A percentile compares a stretch with the other conserved stretches of the same genome.
These are phyloP conservation scores for Rhinophrynus dorsalis DNA, from an alignment of 2,797 vertebrate genomes.

Conservation along the genomic window DNA sequence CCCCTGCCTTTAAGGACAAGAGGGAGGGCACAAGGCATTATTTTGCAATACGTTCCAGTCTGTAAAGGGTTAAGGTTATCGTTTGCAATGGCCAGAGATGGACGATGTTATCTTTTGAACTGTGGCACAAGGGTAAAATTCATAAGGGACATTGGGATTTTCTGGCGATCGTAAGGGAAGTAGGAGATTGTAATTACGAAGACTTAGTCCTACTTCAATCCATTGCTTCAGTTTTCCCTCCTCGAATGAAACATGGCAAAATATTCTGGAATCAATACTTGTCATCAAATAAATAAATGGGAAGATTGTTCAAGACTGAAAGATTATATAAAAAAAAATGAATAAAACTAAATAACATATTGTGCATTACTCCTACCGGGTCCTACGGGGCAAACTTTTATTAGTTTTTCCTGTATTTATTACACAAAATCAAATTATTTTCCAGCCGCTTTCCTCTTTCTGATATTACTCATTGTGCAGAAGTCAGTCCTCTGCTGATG, in stretches of 20 bases:
- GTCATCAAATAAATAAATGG: slow-evolving; percentile 6
- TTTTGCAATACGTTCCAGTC: too few relatives aligned
- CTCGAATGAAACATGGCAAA: neutral
- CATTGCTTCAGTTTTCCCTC: neutral
- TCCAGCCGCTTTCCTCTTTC: neutral
- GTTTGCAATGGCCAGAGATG: too few relatives aligned
- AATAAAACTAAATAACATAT: slow-evolving; percentile 2
- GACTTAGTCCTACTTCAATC: too few relatives aligned
- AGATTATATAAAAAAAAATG: slow-evolving; percentile 7
- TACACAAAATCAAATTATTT: slow-evolving; percentile 1
- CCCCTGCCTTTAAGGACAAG: too few relatives aligned
- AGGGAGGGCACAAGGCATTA: too few relatives aligned
- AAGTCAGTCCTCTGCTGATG: too few relatives aligned
- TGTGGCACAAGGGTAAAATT: too few relatives aligned
- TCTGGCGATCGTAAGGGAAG: neutral
- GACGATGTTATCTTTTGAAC: too few relatives aligned
- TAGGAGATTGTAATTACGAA: neutral
- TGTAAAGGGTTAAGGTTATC: too few relatives aligned
- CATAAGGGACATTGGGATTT: too few relatives aligned
- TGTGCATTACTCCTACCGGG: neutral
- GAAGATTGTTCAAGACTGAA: neutral
- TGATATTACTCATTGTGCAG: neutral
- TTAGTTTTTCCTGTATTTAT: slow-evolving; percentile 8
- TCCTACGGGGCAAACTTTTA: neutral
- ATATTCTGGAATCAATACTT: neutral